Conservation (phyloP, 2,113 vertebrate genomes). For the Pomatostomus ruficeps region DNA sequence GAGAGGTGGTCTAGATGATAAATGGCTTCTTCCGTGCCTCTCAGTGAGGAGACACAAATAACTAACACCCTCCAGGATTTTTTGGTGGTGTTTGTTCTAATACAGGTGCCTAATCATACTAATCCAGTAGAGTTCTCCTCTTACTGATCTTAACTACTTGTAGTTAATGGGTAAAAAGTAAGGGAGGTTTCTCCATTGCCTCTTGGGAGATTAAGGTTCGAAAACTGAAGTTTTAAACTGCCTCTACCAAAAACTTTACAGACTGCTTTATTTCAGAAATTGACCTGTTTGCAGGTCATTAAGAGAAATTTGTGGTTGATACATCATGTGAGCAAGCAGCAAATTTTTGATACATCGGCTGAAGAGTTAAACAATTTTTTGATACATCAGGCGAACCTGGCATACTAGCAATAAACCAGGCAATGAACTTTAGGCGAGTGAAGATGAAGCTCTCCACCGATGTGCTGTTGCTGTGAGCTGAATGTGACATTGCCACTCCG, state of each 20-base stretch:
- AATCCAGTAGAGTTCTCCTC: neutral
- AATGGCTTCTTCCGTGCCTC: neutral
- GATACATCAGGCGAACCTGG: fast-evolving
- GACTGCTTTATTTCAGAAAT: neutral
- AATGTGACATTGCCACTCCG: neutral
- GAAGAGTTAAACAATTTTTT: neutral
- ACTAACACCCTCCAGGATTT: neutral
- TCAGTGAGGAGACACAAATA: neutral
- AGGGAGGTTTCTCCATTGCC: neutral
- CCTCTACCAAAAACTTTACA: neutral
- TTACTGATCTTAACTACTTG: neutral
- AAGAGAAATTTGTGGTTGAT: neutral
- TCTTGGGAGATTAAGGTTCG: neutral
- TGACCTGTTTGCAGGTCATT: neutral
- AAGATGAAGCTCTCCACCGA: fast-evolving
- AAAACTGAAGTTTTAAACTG: neutral
- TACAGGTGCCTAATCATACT: neutral
- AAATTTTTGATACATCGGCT: neutral
- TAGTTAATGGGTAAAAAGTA: fast-evolving
- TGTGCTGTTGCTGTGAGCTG: fast-evolving
- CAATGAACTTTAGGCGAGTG: neutral
- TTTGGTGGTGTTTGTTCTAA: neutral
- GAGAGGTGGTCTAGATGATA: neutral
- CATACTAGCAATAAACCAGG: fast-evolving
- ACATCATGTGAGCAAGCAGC: neutral